phyloP scores from a whole-genome alignment of 1,140 invertebrate genomes.

The Orchestia grillus region DNA sequence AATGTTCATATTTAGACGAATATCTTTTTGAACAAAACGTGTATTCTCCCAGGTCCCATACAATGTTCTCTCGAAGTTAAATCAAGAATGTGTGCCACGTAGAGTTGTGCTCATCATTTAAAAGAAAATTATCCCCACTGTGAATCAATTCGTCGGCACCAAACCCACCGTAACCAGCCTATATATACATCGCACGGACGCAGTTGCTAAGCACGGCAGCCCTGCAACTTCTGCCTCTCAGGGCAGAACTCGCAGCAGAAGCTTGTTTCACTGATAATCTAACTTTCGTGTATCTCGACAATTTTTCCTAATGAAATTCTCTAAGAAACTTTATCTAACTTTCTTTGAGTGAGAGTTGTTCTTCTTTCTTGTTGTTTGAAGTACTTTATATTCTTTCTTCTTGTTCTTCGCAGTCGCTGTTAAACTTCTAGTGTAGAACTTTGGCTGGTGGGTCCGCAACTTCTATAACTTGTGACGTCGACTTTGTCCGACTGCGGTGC shows the following conservation, averaged over 20 bases:
- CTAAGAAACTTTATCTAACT: constrained; percentile 56
- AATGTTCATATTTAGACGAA: too few relatives aligned
- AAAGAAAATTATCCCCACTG: too few relatives aligned
- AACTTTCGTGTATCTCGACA: constrained; percentile 52
- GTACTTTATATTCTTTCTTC: constrained; percentile 56
- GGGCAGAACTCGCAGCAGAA: not conserved
- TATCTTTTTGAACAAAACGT: too few relatives aligned
- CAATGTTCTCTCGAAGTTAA: too few relatives aligned
- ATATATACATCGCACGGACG: not conserved
- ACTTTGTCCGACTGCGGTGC: constrained; percentile 38
- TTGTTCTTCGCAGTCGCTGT: not conserved
- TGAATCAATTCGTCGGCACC: too few relatives aligned
- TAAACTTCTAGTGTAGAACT: constrained; percentile 44
- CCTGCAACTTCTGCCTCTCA: not conserved
- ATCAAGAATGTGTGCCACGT: too few relatives aligned
- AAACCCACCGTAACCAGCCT: not conserved
- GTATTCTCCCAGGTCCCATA: too few relatives aligned
- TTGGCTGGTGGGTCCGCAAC: constrained; percentile 14
- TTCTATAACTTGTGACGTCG: constrained; percentile 49
- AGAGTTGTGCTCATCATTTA: too few relatives aligned
- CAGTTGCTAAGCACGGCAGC: not conserved
- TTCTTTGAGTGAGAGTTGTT: constrained; percentile 56
- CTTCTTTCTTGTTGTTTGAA: constrained; percentile 54
- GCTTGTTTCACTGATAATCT: constrained; percentile 48
- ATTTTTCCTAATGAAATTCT: constrained; percentile 56